Base-by-base conservation (phyloP, 2,797 vertebrate genomes). In the Enteromius anoplus region DNA sequence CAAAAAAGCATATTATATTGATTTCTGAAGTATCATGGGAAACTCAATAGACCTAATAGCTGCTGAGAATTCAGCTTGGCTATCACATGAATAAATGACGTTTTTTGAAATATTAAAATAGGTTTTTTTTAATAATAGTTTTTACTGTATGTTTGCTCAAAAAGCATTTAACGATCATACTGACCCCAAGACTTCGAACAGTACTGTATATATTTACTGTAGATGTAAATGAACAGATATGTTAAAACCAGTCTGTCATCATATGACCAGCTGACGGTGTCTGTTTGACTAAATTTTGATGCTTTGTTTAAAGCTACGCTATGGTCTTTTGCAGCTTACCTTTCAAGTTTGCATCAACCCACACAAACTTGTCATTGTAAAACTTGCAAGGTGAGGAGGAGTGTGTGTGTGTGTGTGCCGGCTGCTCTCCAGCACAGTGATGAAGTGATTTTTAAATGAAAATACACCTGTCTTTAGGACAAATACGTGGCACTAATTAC, bases 401-500 rank as follows among this genome's bases (percentile, higher is more conserved):
- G 78, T 88, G 81, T 82, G 45, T 83, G 83, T 84, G 79, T 77
- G 49, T 83, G 80, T 72, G 75, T 42, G 80, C 87, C 86, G 88
- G 87, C 91, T 91, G 88, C 87, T 92, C 88, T 91, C 90, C 86
- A 80, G 58, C 45, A 88, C 84, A 83, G 91, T 94, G 94, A 95
- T 95, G 92, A 93, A 95, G 93, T 94, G 93, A 91, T 93, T 94
- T 91, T 94, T 93, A 93, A 95, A 94, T 94, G 93, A 95, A 95
- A 94, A 93, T 94, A 94, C 94, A 95, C 94, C 94, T 95, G 94
- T 95, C 94, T 95, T 94, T 93, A 92, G 93, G 94, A 96, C 93
- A 95, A 95, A 95, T 95, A 94, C 91, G 90, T 93, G 92, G 91
- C 93, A 93, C 93, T 95, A 95, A 95, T 96, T 96, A 95, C 93